These are phyloP conservation scores for Otocyon megalotis DNA, from an alignment of 2,113 vertebrate genomes.

Conservation along the genomic window DNA sequence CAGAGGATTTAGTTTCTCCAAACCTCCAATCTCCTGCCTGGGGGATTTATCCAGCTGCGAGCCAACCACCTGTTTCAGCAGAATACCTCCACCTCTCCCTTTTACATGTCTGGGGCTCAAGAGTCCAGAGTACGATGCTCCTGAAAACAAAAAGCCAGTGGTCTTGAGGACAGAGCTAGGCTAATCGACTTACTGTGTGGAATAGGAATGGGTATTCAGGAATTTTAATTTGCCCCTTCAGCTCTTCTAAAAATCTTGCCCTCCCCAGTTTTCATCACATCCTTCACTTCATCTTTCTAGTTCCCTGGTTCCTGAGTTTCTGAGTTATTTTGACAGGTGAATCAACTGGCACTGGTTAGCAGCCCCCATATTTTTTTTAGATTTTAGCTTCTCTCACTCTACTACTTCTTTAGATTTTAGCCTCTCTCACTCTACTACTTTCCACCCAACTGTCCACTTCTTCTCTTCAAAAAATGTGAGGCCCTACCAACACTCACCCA, in stretches of 20 bases:
- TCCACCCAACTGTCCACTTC: not conserved
- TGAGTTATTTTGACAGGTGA: not conserved
- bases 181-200: not conserved
- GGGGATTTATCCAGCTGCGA: not conserved
- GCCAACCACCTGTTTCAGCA: not conserved
- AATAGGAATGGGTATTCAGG: not conserved
- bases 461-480: not conserved
- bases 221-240: not conserved
- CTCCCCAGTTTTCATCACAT: not conserved
- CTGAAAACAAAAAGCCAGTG: not conserved
- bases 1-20: not conserved
- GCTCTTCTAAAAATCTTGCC: not conserved
- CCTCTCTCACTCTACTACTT: not conserved
- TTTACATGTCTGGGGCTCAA: not conserved
- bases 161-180: not conserved
- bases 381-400: too few species aligned
- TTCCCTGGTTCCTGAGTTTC: not conserved
- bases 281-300: not conserved
- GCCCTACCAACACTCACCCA: not conserved
- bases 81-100: not conserved
- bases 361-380: not conserved
- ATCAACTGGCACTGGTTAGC: not conserved
- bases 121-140: not conserved
- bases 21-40: not conserved
- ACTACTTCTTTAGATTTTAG: not conserved